Conservation (phyloP, 2,797 vertebrate genomes). For the Aselliscus stoliczkanus region DNA sequence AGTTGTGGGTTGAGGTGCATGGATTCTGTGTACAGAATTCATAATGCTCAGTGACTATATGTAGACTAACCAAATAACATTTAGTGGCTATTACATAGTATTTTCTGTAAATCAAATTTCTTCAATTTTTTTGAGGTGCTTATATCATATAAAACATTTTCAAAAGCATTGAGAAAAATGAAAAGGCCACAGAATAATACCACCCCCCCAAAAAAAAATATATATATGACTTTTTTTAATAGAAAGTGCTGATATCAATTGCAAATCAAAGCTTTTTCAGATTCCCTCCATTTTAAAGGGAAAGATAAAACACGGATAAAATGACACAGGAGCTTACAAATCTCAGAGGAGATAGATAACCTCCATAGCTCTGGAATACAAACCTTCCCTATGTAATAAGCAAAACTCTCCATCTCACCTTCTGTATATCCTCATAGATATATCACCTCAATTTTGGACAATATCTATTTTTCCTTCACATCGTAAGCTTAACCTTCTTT, state of each 20-base stretch:
- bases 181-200: background rate
- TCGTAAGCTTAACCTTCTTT: background rate
- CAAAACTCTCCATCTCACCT: background rate
- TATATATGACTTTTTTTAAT: background rate
- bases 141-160: background rate
- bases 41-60: background rate
- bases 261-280: background rate
- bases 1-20: background rate
- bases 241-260: background rate
- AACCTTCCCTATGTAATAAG: background rate
- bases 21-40: background rate
- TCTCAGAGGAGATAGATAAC: background rate
- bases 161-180: background rate
- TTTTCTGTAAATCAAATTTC: background rate
- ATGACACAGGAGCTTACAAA: background rate
- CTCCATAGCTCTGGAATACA: background rate
- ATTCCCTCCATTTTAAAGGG: background rate
- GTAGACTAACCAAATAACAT: background rate
- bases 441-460: background rate
- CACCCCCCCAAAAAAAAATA: background rate
- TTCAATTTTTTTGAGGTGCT: background rate
- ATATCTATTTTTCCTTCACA: background rate
- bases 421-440: background rate
- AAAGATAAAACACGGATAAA: background rate
- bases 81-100: background rate